Evolutionary conservation across 2,113 vertebrate species (phyloP), one percentile per base, ranked within the genome.

Genomic region (Hemibagrus wyckioides): DNA sequence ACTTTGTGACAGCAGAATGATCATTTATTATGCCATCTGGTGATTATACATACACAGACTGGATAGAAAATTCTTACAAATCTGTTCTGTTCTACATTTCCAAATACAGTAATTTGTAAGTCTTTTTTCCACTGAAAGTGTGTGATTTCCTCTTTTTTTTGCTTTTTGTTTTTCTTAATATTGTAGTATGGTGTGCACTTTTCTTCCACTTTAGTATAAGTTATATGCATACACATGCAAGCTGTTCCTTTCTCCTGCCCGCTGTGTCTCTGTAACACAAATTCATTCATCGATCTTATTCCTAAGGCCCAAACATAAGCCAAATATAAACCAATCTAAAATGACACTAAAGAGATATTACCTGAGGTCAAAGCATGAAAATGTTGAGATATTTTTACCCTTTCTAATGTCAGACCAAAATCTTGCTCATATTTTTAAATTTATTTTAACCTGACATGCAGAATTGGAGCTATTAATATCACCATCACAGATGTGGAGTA

Each of bases 21-120:
- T 63, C 33, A 25, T n/a, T 61, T 63, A 48, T 83, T 59, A 67
- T 83, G 41, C 57, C 56, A 77, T 85, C 71, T 85, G 39, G 71
- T 48, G 25, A n/a, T 76, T 85, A 28, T 23, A 57, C 28, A 79
- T 50, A 63, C 73, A 50, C 0, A 6, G 28, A 36, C 39, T 33
- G 3, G 73, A 61, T 63, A 3, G 19, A 36, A 48, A 79, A 76
- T 76, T 33, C 69, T 44, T 36, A 33, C 41, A 39, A 41, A 79
- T 56, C 41, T 63, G 56, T 79, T 77, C 57, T 77, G 57, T 33
- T 79, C 17, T 85, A 15, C 39, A 30, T 28, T 76, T 8, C 33
- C 52, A 75, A 19, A n/a, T 57, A n/a, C 44, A 77, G 33, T 39
- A 39, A 39, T 76, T 75, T 41, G 39, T 65, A 65, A 30, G 13